Base-by-base conservation (phyloP, 2,888 invertebrate genomes). In the Scrobipalpa atriplicella region DNA sequence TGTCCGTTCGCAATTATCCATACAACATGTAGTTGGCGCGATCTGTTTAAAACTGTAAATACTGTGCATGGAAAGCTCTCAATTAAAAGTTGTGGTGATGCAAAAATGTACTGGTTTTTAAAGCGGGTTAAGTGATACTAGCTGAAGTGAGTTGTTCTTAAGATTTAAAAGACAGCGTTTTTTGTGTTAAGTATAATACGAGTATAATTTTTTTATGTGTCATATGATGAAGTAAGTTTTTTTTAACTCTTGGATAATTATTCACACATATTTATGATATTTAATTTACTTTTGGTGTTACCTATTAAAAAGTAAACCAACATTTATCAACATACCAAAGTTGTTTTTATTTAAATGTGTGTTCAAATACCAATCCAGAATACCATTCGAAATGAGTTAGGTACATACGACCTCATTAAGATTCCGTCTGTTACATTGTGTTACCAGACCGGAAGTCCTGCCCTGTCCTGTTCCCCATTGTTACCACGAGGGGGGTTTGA, bases 381-480 rank as follows among this genome's bases (percentile, higher is more conserved):
- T 54, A 54, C 21, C 19, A 54, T 54, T 21, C 21, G 18, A 18
- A 54, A 18, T 54, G 19, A 19, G 54, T 29, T 3, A n/a, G 13
- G 1, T 58, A n/a, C 36, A 38, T 38, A 58, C 10, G 54, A 58
- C 7, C 38, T 58, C 58, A 38, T 58, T 58, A 58, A 38, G 38
- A 56, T 56, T 56, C 54, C 54, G 54, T 56, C 54, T 56, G 54
- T 21, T 56, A 21, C 21, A 56, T 56, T 56, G 54, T 56, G 19
- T 19, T 19, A 21, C 21, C 21, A 21, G 38, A 58, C 58, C 29
- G 58, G 58, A 58, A 58, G 58, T 58, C 58, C 58, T 38, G 58
- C 58, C 58, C 58, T 58, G 58, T 58, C 58, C 58, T 38, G 38
- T 58, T 29, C 38, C 54, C 58, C 58, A 58, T 58, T 58, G 58